A percentile compares a stretch with the other conserved stretches of the same genome.
Evolutionary conservation across 2,113 vertebrate species (phyloP).

Genomic region (Benitochromis conjunctus): DNA sequence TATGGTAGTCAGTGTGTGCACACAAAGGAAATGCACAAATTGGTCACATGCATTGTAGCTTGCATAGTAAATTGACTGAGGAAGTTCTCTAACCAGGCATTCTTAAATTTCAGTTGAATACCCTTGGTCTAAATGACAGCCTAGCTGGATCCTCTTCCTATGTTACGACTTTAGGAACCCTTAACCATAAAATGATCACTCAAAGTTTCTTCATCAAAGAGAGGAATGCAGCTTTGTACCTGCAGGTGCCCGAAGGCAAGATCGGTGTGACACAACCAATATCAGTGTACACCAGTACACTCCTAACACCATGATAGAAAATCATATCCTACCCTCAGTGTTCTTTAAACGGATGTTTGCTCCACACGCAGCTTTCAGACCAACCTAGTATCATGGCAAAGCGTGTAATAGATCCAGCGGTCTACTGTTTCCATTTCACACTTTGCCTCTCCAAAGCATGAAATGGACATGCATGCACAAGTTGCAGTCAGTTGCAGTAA

Average conservation of each 20-base stretch:
- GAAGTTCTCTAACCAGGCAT: background rate
- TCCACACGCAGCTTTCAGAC: background rate
- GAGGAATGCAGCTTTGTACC: background rate
- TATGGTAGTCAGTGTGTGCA: background rate
- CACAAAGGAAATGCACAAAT: background rate
- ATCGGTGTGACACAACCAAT: background rate
- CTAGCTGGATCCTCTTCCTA: background rate
- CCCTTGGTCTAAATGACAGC: accelerated
- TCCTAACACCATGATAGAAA: background rate
- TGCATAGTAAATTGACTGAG: background rate
- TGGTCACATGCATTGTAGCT: accelerated
- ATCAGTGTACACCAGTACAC: background rate
- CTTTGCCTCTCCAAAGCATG: background rate
- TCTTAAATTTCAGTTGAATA: background rate
- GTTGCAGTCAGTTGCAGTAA: background rate
- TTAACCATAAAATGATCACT: background rate
- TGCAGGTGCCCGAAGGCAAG: background rate
- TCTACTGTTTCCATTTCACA: background rate
- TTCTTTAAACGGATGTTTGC: background rate
- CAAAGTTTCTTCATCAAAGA: background rate
- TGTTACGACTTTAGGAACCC: background rate
- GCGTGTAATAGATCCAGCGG: background rate
- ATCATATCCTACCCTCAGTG: background rate
- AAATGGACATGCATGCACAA: background rate
- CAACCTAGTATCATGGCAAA: background rate